Evolutionary conservation across 1,140 invertebrate species (phyloP).

Genomic region (Cataglyphis hispanica): DNA sequence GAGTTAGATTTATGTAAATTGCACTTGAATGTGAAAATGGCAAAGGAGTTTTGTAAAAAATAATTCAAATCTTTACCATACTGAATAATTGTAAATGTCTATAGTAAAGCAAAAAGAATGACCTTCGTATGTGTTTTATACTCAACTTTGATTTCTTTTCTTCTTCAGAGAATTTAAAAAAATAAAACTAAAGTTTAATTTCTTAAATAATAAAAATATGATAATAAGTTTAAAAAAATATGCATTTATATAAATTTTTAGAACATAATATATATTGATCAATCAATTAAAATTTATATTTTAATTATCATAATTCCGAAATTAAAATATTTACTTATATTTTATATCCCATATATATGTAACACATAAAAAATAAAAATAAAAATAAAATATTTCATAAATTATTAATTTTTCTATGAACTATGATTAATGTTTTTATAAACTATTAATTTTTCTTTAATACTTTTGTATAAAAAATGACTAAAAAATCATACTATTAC

Average conservation of each 20-base stretch:
- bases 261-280: no score
- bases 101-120: background rate
- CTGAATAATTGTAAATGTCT: constrained; percentile 2
- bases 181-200: background rate
- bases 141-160: background rate
- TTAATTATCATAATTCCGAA: no score
- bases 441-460: no score
- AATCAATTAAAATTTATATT: no score
- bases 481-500: no score
- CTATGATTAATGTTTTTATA: no score
- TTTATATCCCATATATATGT: no score
- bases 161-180: background rate
- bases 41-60: background rate
- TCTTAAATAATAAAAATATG: no score
- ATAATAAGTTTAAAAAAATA: no score
- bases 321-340: no score
- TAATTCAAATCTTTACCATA: background rate
- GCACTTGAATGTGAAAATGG: background rate
- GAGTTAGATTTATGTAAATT: constrained; percentile 9
- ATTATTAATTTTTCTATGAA: background rate
- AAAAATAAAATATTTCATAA: background rate
- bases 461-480: no score
- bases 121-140: background rate
- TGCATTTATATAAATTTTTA: no score
- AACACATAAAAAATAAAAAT: background rate